Evolutionary conservation across 2,888 invertebrate genomes (phyloP).

Genomic region (Heliothis peltigera): DNA sequence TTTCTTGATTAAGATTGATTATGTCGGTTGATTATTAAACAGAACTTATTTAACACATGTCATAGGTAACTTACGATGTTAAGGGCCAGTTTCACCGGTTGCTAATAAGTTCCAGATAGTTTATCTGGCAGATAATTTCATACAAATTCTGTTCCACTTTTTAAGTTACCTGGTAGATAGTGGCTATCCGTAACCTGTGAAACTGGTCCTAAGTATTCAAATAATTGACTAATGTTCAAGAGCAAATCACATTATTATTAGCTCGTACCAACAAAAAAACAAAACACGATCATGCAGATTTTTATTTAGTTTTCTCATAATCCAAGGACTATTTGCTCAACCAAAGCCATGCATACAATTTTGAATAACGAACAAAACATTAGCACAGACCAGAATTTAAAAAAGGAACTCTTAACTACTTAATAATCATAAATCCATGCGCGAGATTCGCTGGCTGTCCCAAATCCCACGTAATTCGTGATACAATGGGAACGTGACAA

Average conservation of each 20-base stretch:
- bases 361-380: conserved; percentile 14
- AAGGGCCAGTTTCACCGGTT: too few relatives aligned
- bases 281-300: conserved; percentile 1
- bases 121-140: too few relatives aligned
- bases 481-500: conserved; percentile 61
- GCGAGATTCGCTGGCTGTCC: conserved; percentile 46
- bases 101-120: too few relatives aligned
- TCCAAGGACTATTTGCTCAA: conserved; percentile 21
- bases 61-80: too few relatives aligned
- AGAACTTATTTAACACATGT: too few relatives aligned
- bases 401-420: conserved; percentile 20
- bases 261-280: background rate
- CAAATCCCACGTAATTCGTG: conserved; percentile 65
- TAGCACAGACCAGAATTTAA: conserved; percentile 7
- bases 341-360: background rate
- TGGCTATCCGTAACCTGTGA: too few relatives aligned
- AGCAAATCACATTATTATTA: too few relatives aligned
- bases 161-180: too few relatives aligned
- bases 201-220: too few relatives aligned
- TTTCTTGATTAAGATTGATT: background rate
- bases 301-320: conserved; percentile 8
- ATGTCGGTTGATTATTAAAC: too few relatives aligned
- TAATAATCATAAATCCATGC: conserved; percentile 44
- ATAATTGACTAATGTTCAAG: background rate
- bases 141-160: too few relatives aligned